These are phyloP conservation scores for Eulemur macaco DNA, from an alignment of 2,113 vertebrate genomes.

Conservation along the genomic window DNA sequence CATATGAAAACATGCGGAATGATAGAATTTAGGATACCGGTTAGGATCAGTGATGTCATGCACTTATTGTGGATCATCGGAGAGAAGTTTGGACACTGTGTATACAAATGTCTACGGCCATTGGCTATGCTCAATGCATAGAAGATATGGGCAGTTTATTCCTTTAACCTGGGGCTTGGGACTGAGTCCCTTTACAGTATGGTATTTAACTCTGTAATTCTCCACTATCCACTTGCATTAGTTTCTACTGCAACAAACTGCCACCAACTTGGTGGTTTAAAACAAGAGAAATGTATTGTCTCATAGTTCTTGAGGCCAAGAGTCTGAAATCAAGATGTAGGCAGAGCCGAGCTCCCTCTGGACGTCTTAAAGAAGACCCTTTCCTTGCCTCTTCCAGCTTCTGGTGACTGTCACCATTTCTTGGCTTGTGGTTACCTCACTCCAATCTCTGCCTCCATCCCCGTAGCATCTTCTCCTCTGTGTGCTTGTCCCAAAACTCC, in stretches of 20 bases:
- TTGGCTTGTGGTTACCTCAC: background rate
- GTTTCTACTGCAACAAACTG: background rate
- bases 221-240: background rate
- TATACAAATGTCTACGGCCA: background rate
- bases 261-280: background rate
- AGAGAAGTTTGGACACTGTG: background rate
- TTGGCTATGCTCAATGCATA: background rate
- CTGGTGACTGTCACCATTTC: background rate
- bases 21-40: background rate
- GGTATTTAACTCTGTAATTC: background rate
- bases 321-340: background rate
- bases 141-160: background rate
- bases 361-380: background rate
- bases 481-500: background rate
- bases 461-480: background rate
- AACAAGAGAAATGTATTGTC: background rate
- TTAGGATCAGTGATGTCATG: background rate
- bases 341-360: background rate
- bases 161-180: background rate
- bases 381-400: background rate
- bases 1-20: background rate
- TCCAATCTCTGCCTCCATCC: background rate
- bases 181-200: background rate
- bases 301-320: background rate
- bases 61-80: background rate